Evolutionary conservation across 2,113 vertebrate genomes (phyloP).

Genomic region (Ailuropoda melanoleuca): DNA sequence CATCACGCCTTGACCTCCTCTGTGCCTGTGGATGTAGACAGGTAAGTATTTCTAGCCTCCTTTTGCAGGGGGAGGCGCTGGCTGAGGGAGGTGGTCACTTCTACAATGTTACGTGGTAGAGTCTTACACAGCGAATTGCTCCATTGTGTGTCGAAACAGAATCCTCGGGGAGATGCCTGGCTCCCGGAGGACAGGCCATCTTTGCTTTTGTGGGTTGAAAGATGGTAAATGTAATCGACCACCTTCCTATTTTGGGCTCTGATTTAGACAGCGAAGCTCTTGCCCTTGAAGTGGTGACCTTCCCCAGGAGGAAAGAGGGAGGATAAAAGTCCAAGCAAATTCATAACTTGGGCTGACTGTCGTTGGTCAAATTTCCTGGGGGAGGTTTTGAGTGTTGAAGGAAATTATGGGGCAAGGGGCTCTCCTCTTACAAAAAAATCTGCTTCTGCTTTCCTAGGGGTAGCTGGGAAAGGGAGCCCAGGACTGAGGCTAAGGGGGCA

Average conservation of each 20-base stretch:
- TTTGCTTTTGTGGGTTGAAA: constrained; percentile 45
- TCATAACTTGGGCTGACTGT: neutral
- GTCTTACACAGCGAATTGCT: neutral
- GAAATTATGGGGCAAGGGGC: neutral
- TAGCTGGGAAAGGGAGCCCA: neutral
- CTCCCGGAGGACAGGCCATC: neutral
- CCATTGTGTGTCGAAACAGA: neutral
- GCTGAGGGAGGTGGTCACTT: neutral
- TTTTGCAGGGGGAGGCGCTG: neutral
- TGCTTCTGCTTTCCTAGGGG: neutral
- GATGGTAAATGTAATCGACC: neutral
- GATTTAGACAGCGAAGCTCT: neutral
- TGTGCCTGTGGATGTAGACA: neutral
- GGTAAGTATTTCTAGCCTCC: neutral
- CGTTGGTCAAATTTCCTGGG: constrained; percentile 23
- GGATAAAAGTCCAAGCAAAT: neutral
- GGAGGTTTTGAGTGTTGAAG: constrained; percentile 41
- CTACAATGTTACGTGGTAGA: neutral
- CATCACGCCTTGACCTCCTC: neutral
- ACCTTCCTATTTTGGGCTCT: constrained; percentile 53
- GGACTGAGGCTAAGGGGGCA: neutral
- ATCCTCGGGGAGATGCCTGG: neutral
- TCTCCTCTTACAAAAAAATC: neutral
- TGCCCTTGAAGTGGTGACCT: constrained; percentile 26
- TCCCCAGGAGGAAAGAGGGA: neutral